phyloP scores from a whole-genome alignment of 1,140 invertebrate species.

The Cyclina sinensis region DNA sequence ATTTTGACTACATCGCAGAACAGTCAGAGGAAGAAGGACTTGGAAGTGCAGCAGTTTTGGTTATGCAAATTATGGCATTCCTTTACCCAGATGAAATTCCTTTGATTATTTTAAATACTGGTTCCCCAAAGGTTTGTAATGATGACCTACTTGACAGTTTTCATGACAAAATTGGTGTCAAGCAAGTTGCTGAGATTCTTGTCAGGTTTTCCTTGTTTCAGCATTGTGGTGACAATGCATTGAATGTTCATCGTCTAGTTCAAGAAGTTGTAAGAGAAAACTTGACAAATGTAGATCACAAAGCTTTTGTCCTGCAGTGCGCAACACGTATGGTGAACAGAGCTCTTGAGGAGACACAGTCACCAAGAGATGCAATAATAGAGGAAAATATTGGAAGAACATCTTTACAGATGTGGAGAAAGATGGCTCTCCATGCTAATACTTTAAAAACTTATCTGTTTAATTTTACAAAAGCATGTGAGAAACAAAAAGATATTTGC shows the following conservation, averaged over 20 bases:
- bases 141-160: background rate
- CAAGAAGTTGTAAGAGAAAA: conserved; percentile 59
- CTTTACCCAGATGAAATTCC: conserved; percentile 53
- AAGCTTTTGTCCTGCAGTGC: background rate
- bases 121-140: conserved; percentile 10
- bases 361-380: conserved; percentile 44
- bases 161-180: background rate
- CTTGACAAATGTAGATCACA: background rate
- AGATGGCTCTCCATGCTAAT: conserved; percentile 47
- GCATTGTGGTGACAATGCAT: background rate
- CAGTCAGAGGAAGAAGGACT: conserved; percentile 50
- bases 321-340: conserved; percentile 56
- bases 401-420: conserved; percentile 47
- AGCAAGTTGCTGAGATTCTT: conserved; percentile 49
- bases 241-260: conserved; percentile 53
- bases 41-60: background rate
- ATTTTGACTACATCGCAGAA: conserved; percentile 53
- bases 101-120: conserved; percentile 6
- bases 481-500: background rate
- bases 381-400: conserved; percentile 1
- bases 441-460: conserved; percentile 10
- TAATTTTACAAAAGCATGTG: background rate
- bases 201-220: conserved; percentile 62
- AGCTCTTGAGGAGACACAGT: conserved; percentile 1
- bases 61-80: conserved; percentile 49